Evolutionary conservation across 2,888 invertebrate genomes (phyloP).

Genomic region (Zygothrica quintamaculata): DNA sequence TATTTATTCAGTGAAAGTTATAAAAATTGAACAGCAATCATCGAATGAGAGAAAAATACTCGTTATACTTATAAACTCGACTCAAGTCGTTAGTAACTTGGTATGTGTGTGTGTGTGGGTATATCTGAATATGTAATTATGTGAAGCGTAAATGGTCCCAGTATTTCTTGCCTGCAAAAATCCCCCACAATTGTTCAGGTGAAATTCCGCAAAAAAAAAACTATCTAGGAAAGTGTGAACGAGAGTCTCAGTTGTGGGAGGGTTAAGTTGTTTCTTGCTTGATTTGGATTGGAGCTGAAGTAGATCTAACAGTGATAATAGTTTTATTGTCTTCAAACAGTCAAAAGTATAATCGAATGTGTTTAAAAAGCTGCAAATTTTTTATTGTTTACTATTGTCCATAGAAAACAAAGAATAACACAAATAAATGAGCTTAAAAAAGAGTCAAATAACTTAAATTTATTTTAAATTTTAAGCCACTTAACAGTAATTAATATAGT

Average conservation of each 20-base stretch:
- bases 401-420: no score
- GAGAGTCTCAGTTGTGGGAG: conserved; percentile 29
- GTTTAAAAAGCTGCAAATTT: no score
- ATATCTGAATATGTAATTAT: conserved; percentile 16
- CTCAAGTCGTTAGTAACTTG: no score
- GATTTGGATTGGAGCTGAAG: conserved; percentile 3
- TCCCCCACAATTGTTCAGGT: conserved; percentile 21
- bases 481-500: no score
- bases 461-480: no score
- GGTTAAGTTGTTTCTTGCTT: background rate
- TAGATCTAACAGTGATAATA: no score
- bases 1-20: conserved; percentile 61
- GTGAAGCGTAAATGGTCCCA: conserved; percentile 9
- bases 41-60: conserved; percentile 38
- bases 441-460: no score
- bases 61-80: conserved; percentile 44
- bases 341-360: no score
- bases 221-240: conserved; percentile 46
- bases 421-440: no score
- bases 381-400: no score
- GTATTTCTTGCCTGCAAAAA: background rate
- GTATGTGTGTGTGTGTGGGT: conserved; percentile 27
- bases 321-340: no score
- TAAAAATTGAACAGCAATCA: conserved; percentile 57
- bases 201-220: conserved; percentile 40